Conservation (phyloP, 2,888 invertebrate genomes). For the Hipparchia semele region DNA sequence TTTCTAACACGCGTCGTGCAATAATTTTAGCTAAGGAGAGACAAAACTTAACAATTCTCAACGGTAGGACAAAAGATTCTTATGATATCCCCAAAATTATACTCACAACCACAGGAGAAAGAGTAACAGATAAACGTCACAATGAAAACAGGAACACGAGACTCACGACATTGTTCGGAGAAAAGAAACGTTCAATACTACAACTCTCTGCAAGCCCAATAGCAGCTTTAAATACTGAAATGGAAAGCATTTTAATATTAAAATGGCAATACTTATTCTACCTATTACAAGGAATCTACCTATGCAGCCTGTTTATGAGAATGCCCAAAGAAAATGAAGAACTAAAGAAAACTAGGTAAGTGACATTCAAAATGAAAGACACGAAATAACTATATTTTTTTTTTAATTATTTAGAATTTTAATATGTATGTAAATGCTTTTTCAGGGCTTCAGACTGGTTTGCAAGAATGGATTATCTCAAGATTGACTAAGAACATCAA, state of each 20-base stretch:
- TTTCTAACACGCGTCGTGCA: background rate
- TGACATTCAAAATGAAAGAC: background rate
- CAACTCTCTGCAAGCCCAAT: background rate
- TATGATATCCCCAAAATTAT: background rate
- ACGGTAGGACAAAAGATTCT: background rate
- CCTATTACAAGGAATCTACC: slow-evolving; percentile 64
- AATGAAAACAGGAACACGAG: background rate
- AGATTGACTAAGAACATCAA: slow-evolving; percentile 55
- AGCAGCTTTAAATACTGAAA: slow-evolving; percentile 4
- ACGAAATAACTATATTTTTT: background rate
- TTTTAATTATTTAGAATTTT: background rate
- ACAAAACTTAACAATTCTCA: background rate
- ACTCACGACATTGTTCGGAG: background rate
- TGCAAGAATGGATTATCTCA: slow-evolving; percentile 50
- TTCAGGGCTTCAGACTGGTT: slow-evolving; percentile 57
- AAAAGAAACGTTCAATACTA: background rate
- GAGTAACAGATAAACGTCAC: background rate
- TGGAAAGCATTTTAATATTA: slow-evolving; percentile 22
- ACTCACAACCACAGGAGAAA: background rate
- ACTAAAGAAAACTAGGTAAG: slow-evolving; percentile 31
- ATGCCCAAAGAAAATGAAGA: slow-evolving; percentile 44
- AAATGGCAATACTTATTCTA: slow-evolving; percentile 67
- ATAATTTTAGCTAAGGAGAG: background rate
- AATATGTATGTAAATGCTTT: slow-evolving; percentile 37
- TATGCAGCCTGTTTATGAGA: slow-evolving; percentile 59